These are phyloP conservation scores for Montipora capricornis DNA, from an alignment of 64 coral and sea anemone species.

Conservation along the genomic window DNA sequence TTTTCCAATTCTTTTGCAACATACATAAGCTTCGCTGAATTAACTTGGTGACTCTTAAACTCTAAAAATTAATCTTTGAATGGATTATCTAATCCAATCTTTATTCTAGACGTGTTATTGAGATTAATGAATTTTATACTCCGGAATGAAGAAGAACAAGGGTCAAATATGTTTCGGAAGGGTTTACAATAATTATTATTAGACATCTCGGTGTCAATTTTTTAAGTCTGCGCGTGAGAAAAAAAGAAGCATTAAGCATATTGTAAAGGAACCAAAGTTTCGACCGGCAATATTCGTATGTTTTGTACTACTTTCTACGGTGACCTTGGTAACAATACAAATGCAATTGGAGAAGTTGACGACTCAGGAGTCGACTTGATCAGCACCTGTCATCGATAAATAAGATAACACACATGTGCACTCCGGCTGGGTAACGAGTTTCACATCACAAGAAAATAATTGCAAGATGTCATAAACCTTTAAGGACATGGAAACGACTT, in stretches of 20 bases:
- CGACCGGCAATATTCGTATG: background rate
- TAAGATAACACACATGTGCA: background rate
- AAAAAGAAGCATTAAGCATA: background rate
- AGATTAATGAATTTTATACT: background rate
- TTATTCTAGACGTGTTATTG: background rate
- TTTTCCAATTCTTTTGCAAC: background rate
- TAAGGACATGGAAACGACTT: too few species aligned
- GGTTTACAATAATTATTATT: background rate
- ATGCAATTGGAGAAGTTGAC: background rate
- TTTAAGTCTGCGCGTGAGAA: background rate
- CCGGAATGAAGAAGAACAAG: background rate
- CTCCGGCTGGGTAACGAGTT: background rate
- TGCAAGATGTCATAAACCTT: too few species aligned
- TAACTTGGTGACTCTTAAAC: background rate
- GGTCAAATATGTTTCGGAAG: background rate
- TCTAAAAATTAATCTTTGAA: background rate
- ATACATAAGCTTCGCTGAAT: background rate
- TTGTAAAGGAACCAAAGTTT: constrained; percentile 23
- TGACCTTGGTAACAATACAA: background rate
- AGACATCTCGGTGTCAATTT: too few species aligned
- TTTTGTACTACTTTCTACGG: background rate
- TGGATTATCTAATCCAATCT: too few species aligned
- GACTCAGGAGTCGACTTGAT: too few species aligned
- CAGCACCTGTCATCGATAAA: background rate
- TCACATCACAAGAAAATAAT: too few species aligned